Percentiles rank a stretch among this genome's conserved stretches.
phyloP scores from a whole-genome alignment of 2,888 invertebrate genomes.

The Dolichomitus sp. region DNA sequence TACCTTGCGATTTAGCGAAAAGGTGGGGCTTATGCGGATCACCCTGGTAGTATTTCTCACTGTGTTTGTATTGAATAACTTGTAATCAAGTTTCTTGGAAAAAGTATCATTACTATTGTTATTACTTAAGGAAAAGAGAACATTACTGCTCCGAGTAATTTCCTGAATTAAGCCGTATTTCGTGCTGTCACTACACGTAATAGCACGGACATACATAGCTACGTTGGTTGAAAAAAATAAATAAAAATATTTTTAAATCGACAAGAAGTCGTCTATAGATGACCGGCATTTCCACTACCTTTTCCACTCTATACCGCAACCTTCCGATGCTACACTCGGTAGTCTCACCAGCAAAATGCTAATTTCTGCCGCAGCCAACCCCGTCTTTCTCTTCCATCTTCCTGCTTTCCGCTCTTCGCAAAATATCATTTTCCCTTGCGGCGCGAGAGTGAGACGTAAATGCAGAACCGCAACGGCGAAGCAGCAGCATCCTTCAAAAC shows the following conservation, averaged over 20 bases:
- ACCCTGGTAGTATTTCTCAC: not conserved
- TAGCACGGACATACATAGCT: not conserved
- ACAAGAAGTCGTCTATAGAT: not conserved
- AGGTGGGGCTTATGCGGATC: not conserved
- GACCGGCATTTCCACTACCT: not conserved
- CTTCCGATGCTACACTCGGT: constrained; percentile 15
- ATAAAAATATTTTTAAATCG: not conserved
- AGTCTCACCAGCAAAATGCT: constrained; percentile 48
- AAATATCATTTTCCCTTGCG: constrained; percentile 57
- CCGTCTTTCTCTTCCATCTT: constrained; percentile 40
- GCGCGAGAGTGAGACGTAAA: constrained; percentile 1
- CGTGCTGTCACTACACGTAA: not conserved
- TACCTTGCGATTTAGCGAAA: not conserved
- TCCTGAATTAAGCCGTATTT: too few relatives aligned
- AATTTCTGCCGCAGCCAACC: constrained; percentile 51
- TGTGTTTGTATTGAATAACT: not conserved
- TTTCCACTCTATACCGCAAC: not conserved
- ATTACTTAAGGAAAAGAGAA: not conserved
- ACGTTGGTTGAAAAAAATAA: not conserved
- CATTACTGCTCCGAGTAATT: too few relatives aligned
- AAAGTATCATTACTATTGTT: not conserved
- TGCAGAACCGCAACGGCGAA: not conserved
- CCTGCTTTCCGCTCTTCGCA: constrained; percentile 22
- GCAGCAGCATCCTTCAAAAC: not conserved
- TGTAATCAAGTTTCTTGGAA: not conserved